Base-by-base conservation (phyloP, 2,888 invertebrate species). In the Phaonia tiefii region DNA sequence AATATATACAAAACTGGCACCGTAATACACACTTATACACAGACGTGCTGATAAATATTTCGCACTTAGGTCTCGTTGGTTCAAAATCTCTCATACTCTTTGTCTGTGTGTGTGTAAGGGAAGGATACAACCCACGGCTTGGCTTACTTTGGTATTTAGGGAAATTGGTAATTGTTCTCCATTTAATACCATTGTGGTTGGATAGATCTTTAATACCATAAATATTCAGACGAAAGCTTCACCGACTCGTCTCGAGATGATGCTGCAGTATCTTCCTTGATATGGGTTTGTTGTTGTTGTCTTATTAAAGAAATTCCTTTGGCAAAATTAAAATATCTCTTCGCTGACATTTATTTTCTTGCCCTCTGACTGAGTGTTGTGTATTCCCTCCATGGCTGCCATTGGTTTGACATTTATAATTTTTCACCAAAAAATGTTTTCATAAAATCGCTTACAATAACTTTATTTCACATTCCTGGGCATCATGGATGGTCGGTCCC, bases 91-190 rank as follows among this genome's bases (percentile, higher is more conserved):
- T 51, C 3, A n/a, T 22, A 58, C 37, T 49, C 22, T 49, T 37
- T 5, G 8, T 31, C 31, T 70, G 10, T 39, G 20, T 17, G 17
- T 26, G 8, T 70, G 5, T 42, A 37, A 70, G 51, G 49, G 51
- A 17, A 39, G 58, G 54, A 44, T 71, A 66, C 39, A 65, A 65
- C 37, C 56, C 70, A 54, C 51, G 70, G 75, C 71, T 71, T 66
- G 70, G 75, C 71, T 71, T 66, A 44, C 37, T 71, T 15, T 66
- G 56, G 76, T 26, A 76, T 76, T 76, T 76, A 31, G 65, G 31
- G 65, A 56, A 71, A 65, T 66, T 71, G 65, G 56, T 71, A 76
- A 76, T 71, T 76, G 71, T 76, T 65, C 56, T 76, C 26, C 56
- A 25, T 65, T 71, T 76, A 76, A 71, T 65, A 44, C 65, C 49